A percentile compares a stretch with the other conserved stretches of the same genome.
These are phyloP conservation scores for Theocolax elegans DNA, from an alignment of 1,140 invertebrate species.

Conservation along the genomic window DNA sequence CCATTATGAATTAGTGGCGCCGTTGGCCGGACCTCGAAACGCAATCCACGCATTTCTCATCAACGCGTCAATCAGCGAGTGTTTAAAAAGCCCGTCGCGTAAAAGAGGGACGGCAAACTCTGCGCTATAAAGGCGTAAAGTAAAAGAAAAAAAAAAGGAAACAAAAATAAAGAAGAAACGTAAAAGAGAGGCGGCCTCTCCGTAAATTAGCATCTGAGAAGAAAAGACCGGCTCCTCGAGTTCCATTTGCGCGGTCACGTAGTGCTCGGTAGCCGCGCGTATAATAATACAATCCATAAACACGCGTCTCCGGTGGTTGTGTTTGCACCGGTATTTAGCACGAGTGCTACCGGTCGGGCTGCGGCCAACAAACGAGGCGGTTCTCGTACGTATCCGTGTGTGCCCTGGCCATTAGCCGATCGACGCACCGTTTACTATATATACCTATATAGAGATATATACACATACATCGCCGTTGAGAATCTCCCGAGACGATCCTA, in stretches of 20 bases:
- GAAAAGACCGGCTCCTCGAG: neutral
- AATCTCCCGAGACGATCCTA: slow-evolving; percentile 18
- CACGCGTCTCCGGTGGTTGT: neutral
- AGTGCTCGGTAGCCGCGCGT: neutral
- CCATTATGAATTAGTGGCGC: neutral
- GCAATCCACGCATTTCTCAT: slow-evolving; percentile 14
- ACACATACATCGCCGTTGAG: neutral
- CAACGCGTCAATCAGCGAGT: slow-evolving; percentile 23
- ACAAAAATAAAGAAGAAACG: neutral
- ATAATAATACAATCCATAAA: neutral
- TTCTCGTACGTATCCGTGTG: neutral
- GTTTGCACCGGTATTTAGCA: slow-evolving; percentile 24
- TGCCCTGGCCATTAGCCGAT: slow-evolving; percentile 1
- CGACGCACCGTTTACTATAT: no score
- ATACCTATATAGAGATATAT: no score
- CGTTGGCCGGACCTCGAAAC: neutral
- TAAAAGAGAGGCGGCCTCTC: neutral
- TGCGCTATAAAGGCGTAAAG: neutral
- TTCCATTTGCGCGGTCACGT: neutral
- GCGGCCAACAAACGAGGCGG: neutral
- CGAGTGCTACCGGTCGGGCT: neutral
- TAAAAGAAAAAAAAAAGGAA: no score
- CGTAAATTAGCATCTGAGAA: slow-evolving; percentile 35
- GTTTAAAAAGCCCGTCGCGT: slow-evolving; percentile 7
- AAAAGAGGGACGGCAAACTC: neutral